Conservation (phyloP, 2,888 invertebrate genomes). For the Protula sp. region DNA sequence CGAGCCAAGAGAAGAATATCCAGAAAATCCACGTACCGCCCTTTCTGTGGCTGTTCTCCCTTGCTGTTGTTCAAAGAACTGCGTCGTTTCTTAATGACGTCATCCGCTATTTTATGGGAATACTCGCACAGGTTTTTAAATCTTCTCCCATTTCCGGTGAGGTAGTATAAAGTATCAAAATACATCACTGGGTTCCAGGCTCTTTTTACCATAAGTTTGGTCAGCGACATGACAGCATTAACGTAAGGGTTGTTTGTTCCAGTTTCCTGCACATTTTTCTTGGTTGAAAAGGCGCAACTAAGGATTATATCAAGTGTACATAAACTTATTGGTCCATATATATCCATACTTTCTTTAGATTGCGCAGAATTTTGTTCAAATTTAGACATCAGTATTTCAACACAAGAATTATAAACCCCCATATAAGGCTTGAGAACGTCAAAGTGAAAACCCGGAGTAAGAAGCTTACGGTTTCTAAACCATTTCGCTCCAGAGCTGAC, state of each 20-base stretch:
- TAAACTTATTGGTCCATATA: constrained; percentile 21
- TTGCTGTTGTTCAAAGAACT: not conserved
- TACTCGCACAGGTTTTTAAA: not conserved
- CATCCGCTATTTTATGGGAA: not conserved
- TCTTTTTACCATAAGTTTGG: not conserved
- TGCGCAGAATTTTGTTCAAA: not conserved
- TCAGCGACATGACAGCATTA: not conserved
- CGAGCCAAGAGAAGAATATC: constrained; percentile 21
- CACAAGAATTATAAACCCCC: constrained; percentile 7
- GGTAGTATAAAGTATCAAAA: not conserved
- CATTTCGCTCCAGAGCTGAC: constrained; percentile 11
- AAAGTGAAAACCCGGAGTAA: constrained; percentile 18
- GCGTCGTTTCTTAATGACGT: not conserved
- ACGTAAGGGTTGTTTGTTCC: not conserved
- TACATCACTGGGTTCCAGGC: not conserved
- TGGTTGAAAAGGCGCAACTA: constrained; percentile 39
- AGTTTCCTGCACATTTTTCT: constrained; percentile 30
- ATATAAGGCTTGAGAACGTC: constrained; percentile 16
- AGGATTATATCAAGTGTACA: constrained; percentile 38
- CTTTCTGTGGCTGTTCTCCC: not conserved
- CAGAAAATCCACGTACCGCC: constrained; percentile 19
- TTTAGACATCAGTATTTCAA: constrained; percentile 5
- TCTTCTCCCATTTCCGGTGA: not conserved
- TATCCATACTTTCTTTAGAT: constrained; percentile 16
- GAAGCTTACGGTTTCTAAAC: constrained; percentile 11